Base-by-base conservation (phyloP, 2,888 invertebrate species). In the Drosophila sordidula region DNA sequence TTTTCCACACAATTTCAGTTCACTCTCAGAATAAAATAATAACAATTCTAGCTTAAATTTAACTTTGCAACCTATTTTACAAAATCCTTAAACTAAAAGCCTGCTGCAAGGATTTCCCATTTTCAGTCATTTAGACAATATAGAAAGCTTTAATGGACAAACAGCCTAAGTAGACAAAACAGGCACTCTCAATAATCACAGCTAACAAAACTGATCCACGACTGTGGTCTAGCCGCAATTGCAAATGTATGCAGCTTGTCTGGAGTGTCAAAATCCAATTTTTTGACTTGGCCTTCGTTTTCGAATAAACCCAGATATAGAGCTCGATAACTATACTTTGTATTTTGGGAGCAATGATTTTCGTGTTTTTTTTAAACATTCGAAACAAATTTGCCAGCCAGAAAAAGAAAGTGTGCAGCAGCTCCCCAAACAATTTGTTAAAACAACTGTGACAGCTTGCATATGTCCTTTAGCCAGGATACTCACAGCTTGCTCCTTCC, bases 401-500 rank as follows among this genome's bases (percentile, higher is more conserved):
- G 49, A 45, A 39, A 55, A 51, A 18, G 50, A 57, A 39, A 52
- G 58, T 61, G 44, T 58, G 63, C 44, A 32, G 52, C 36, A 68
- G 64, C 68, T 47, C 49, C 87, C 47, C 70, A 67, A 85, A 87
- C 87, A 87, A 86, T 86, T 86, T 88, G 85, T 88, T 88, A 88
- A 86, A 88, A 81, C 81, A 88, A 88, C 88, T 83, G 83, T 83
- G 87, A 89, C 87, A 88, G 88, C 88, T 86, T 86, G 89, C 80
- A 82, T 82, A 87, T 87, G 88, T 89, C 80, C 78, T 89, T 78
- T 77, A 41, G 72, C 62, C 49, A 69, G 64, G 50, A 52, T 38
- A 55, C 50, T 50, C 36, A 59, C 50, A 47, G 36, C 56, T 63
- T 6, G 36, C 14, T 42, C 36, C 8, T 11, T 34, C 9, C 11